These are phyloP conservation scores for Alligator sinensis DNA, from an alignment of 2,113 vertebrate genomes.

Conservation along the genomic window DNA sequence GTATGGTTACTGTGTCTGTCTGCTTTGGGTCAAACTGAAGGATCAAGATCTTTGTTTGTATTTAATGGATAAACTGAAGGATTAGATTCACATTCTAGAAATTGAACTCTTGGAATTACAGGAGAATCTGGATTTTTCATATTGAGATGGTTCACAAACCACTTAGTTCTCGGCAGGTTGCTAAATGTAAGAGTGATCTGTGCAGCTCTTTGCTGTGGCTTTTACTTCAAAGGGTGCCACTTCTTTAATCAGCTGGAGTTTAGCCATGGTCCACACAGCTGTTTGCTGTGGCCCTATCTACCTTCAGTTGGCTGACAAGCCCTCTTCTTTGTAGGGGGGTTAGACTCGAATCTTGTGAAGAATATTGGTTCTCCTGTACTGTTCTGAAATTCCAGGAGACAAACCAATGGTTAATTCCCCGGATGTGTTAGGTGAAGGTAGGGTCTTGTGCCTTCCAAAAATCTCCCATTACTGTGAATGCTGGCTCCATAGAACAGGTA, in stretches of 20 bases:
- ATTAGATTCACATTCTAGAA: conserved; percentile 23
- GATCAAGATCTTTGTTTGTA: conserved; percentile 29
- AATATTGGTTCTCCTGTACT: not conserved
- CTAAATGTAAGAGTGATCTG: too few relatives aligned
- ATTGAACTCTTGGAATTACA: too few relatives aligned
- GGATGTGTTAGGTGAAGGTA: not conserved
- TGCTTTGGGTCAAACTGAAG: not conserved
- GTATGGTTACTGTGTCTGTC: conserved; percentile 64
- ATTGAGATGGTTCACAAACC: too few relatives aligned
- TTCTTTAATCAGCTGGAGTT: too few relatives aligned
- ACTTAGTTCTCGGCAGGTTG: too few relatives aligned
- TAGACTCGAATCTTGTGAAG: not conserved
- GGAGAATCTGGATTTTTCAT: too few relatives aligned
- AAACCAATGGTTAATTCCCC: not conserved
- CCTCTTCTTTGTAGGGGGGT: too few relatives aligned
- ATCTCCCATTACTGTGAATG: not conserved
- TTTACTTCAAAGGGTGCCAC: too few relatives aligned
- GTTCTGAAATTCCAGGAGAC: not conserved
- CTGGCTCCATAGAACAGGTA: not conserved
- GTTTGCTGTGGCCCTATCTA: too few relatives aligned
- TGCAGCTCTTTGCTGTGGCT: too few relatives aligned
- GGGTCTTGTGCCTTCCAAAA: not conserved
- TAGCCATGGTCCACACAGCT: too few relatives aligned
- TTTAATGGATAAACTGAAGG: conserved; percentile 20
- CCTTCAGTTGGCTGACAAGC: too few relatives aligned